Evolutionary conservation across 1,140 invertebrate species (phyloP).

Genomic region (Parapsyche elsis): DNA sequence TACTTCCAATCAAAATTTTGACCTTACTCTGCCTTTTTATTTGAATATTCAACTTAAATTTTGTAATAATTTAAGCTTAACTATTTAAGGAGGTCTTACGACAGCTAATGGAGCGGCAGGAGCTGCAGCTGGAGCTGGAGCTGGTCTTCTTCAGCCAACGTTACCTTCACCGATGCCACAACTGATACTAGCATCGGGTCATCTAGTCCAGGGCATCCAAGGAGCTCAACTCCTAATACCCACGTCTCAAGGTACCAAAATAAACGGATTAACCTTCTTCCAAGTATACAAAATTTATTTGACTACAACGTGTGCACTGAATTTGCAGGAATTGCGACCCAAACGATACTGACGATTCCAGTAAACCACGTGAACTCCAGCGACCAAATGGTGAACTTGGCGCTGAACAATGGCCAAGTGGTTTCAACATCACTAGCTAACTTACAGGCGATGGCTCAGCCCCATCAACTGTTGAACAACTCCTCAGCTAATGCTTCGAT

Average conservation of each 20-base stretch:
- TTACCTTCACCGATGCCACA: constrained; percentile 85
- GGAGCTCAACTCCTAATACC: constrained; percentile 93
- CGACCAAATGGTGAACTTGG: constrained; percentile 85
- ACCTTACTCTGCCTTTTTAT: no score
- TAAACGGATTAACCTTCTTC: not conserved
- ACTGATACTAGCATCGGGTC: constrained; percentile 89
- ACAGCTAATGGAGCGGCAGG: constrained; percentile 41
- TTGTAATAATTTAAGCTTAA: no score
- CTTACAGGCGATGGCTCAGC: constrained; percentile 81
- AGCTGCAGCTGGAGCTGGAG: constrained; percentile 29
- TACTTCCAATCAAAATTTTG: no score
- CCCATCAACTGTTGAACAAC: constrained; percentile 68
- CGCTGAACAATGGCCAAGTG: constrained; percentile 83
- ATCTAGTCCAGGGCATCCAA: constrained; percentile 90
- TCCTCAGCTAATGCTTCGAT: constrained; percentile 61
- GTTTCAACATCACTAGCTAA: constrained; percentile 86
- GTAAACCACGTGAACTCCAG: constrained; percentile 83
- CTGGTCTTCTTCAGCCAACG: constrained; percentile 61
- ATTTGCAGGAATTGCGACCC: constrained; percentile 85
- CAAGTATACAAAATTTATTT: not conserved
- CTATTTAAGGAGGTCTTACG: constrained; percentile 41
- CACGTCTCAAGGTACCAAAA: constrained; percentile 85
- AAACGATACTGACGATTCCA: constrained; percentile 94
- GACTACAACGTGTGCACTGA: constrained; percentile 28
- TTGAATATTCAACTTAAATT: no score